Conservation (phyloP, 2,888 invertebrate species). For the Athalia circularis region DNA sequence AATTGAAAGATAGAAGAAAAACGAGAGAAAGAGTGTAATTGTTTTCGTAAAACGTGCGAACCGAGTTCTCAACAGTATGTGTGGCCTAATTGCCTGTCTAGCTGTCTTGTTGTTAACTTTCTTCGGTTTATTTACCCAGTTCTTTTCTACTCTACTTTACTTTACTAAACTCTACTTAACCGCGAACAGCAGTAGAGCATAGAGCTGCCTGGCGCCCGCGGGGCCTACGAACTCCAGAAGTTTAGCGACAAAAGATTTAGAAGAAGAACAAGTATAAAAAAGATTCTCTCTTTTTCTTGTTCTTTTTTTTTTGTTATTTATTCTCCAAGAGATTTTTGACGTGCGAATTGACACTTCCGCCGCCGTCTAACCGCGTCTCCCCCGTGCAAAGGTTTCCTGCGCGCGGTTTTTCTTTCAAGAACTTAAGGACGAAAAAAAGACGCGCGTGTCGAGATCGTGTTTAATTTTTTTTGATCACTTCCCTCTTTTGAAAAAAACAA, state of each 20-base stretch:
- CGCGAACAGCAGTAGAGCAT: too few relatives aligned
- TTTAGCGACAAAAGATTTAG: too few relatives aligned
- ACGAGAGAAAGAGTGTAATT: slow-evolving; percentile 3
- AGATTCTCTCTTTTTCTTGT: too few relatives aligned
- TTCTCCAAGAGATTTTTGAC: background rate
- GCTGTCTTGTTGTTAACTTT: slow-evolving; percentile 30
- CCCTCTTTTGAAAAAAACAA: too few relatives aligned
- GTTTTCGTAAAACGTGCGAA: slow-evolving; percentile 29
- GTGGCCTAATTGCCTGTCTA: slow-evolving; percentile 37
- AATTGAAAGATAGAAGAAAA: background rate
- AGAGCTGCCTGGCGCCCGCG: too few relatives aligned
- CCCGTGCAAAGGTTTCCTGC: background rate
- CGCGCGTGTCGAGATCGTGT: too few relatives aligned
- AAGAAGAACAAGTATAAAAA: too few relatives aligned
- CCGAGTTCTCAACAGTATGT: background rate
- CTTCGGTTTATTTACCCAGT: slow-evolving; percentile 31
- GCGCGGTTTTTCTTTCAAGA: too few relatives aligned
- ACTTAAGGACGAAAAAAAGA: too few relatives aligned
- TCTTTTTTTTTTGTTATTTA: background rate
- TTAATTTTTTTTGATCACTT: too few relatives aligned
- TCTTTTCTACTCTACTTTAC: background rate
- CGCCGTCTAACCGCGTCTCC: too few relatives aligned
- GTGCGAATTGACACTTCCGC: slow-evolving; percentile 21
- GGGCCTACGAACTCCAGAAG: too few relatives aligned
- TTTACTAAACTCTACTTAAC: background rate